A percentile compares a stretch with the other conserved stretches of the same genome.
These are phyloP conservation scores for Aurelia aurita DNA, from an alignment of 30 jellyfish, hydroid and myxozoan species.

Conservation along the genomic window DNA sequence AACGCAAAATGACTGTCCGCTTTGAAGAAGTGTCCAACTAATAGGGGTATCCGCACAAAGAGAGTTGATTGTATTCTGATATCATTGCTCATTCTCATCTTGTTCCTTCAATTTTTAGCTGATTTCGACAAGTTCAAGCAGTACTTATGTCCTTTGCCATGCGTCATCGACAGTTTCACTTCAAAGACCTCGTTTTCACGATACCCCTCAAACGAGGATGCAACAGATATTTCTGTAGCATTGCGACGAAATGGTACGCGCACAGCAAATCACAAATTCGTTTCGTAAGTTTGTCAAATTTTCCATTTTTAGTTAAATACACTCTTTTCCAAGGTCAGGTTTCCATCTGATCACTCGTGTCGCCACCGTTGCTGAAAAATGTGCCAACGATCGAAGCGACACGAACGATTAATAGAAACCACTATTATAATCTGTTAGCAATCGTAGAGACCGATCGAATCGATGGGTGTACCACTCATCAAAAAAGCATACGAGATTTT, in stretches of 20 bases:
- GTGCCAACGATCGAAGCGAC: no score
- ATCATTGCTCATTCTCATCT: no score
- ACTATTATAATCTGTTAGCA: no score
- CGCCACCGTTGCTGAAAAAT: no score
- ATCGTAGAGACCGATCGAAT: no score
- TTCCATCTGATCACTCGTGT: background rate
- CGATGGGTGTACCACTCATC: no score
- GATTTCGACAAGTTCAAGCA: constrained; percentile 46
- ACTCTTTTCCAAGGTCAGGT: background rate
- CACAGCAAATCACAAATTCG: constrained; percentile 71
- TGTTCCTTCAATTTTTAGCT: constrained; percentile 34
- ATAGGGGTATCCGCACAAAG: no score
- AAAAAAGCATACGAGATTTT: no score
- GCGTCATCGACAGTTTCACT: constrained; percentile 68
- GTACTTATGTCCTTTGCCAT: constrained; percentile 86
- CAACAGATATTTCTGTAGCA: constrained; percentile 47
- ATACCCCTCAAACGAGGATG: constrained; percentile 73
- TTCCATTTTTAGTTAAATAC: background rate
- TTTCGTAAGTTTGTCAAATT: constrained; percentile 53
- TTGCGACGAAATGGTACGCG: constrained; percentile 63
- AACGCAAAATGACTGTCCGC: no score
- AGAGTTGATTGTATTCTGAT: no score
- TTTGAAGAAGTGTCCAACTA: no score
- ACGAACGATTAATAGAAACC: no score
- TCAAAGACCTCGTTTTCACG: constrained; percentile 78